phyloP scores from a whole-genome alignment of 2,888 invertebrate species.

The Diadegma fenestrale region DNA sequence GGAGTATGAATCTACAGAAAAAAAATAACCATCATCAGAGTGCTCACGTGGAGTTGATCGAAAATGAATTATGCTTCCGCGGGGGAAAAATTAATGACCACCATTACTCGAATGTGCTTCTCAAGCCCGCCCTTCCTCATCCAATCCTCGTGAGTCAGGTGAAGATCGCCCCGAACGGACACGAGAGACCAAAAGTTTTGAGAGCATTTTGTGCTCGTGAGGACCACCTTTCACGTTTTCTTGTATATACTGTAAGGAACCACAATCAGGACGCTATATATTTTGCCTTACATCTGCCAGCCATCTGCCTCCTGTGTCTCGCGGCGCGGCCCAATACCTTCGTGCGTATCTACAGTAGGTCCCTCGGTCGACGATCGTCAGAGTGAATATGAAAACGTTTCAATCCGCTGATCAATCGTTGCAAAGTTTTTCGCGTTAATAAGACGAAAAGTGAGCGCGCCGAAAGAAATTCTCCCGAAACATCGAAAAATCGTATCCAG shows the following conservation, averaged over 20 bases:
- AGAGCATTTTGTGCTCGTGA: constrained; percentile 5
- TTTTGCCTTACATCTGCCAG: constrained; percentile 81
- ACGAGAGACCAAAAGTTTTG: constrained; percentile 18
- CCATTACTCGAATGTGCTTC: not conserved
- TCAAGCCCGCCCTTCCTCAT: not conserved
- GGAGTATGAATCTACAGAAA: not conserved
- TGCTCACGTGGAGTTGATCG: not conserved
- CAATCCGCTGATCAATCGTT: not conserved
- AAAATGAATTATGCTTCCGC: not conserved
- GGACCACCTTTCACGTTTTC: constrained; percentile 43
- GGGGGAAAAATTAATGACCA: not conserved
- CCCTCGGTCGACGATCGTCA: not conserved
- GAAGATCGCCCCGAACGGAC: constrained; percentile 11
- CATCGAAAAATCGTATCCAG: too few relatives aligned
- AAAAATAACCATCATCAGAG: not conserved
- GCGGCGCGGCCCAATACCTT: constrained; percentile 17
- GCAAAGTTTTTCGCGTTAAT: not conserved
- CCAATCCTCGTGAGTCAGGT: not conserved
- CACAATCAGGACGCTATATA: constrained; percentile 79
- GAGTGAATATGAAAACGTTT: not conserved
- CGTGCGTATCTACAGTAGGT: not conserved
- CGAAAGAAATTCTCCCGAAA: too few relatives aligned
- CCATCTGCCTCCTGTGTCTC: constrained; percentile 71
- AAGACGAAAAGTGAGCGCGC: not conserved
- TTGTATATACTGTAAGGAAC: constrained; percentile 65